Conservation (phyloP, 1,140 invertebrate genomes). For the Pseudomyrmex pallidus region DNA sequence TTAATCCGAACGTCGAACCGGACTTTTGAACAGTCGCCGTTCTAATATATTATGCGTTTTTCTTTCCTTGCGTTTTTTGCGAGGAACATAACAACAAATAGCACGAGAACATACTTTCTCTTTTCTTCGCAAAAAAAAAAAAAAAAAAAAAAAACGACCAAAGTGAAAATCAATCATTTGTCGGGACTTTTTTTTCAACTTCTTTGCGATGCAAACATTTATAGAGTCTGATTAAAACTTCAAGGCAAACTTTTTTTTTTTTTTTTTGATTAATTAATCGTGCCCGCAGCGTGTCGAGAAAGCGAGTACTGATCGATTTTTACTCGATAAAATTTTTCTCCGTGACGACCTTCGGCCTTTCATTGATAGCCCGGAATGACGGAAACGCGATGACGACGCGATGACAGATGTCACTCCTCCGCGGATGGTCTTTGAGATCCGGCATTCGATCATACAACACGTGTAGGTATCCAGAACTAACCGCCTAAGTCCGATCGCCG, state of each 20-base stretch:
- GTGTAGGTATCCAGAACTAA: constrained; percentile 10
- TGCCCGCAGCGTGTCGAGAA: neutral
- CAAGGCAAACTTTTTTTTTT: no score
- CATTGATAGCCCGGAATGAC: neutral
- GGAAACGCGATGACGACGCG: constrained; percentile 29
- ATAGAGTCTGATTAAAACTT: no score
- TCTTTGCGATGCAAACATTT: no score
- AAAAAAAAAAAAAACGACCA: no score
- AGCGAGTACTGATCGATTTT: neutral
- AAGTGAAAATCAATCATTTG: no score
- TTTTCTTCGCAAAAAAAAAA: no score
- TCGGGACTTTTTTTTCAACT: neutral
- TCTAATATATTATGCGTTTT: neutral
- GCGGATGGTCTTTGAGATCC: neutral
- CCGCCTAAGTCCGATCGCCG: neutral
- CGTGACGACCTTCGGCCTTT: neutral
- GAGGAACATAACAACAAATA: no score
- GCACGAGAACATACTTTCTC: neutral
- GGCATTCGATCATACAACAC: neutral
- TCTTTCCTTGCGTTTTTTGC: no score
- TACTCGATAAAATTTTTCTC: neutral
- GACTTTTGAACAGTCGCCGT: constrained; percentile 10
- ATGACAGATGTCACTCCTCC: constrained; percentile 34
- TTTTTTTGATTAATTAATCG: neutral
- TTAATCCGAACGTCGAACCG: constrained; percentile 23